Evolutionary conservation across 2,113 vertebrate species (phyloP).

Genomic region (Thunnus maccoyii): DNA sequence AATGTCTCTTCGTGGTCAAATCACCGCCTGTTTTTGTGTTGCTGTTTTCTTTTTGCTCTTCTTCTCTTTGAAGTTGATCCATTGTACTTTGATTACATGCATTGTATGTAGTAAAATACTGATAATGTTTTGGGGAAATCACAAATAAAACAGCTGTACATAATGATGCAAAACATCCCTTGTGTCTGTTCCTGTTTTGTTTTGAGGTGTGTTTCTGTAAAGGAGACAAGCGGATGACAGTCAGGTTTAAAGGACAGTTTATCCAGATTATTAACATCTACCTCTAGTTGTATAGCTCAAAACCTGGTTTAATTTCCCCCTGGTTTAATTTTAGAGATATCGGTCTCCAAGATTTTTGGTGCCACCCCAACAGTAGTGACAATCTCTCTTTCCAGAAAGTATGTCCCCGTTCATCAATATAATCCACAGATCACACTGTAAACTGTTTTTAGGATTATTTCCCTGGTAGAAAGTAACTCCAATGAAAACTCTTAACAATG

Average conservation of each 20-base stretch:
- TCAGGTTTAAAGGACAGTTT: neutral
- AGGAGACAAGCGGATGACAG: neutral
- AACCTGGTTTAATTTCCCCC: neutral
- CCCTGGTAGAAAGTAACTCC: neutral
- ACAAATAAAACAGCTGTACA: constrained; percentile 87
- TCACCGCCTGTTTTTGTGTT: constrained; percentile 63
- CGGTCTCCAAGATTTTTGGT: no score
- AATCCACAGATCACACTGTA: neutral
- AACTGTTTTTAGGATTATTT: neutral
- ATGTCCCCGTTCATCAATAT: no score
- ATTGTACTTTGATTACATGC: constrained; percentile 84
- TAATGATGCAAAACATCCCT: constrained; percentile 75
- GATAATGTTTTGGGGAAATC: constrained; percentile 81
- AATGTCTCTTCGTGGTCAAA: constrained; percentile 66
- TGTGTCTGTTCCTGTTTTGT: neutral
- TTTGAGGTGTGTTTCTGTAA: neutral
- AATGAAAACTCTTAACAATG: neutral
- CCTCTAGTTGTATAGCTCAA: neutral
- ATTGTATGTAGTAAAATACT: constrained; percentile 84
- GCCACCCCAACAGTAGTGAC: no score
- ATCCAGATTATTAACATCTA: neutral
- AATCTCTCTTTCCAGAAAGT: no score
- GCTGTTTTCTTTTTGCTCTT: constrained; percentile 56
- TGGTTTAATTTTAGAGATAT: neutral
- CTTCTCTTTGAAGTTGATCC: constrained; percentile 74